Base-by-base conservation (phyloP, 2,113 vertebrate species). In the Sceloporus undulatus region DNA sequence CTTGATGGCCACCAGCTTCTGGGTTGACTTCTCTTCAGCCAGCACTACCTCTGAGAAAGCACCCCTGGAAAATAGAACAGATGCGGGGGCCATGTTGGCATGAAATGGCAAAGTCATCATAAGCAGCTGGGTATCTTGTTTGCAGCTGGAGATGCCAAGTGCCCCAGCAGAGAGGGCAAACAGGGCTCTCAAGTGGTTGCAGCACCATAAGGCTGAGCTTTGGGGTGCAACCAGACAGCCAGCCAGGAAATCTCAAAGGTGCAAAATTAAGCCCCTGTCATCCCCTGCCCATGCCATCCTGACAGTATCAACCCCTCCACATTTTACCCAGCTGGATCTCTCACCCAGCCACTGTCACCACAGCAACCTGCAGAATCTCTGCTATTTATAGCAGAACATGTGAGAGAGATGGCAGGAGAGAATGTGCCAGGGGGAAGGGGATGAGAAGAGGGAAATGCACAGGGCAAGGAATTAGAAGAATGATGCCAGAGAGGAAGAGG, bases 41-140 rank as follows among this genome's bases (percentile, higher is more conserved):
- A 99, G 97, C 93, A 99, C 97, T 87, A 99, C 99, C 95, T 99
- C 99, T 0, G 99, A 99, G 96, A 99, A 99, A 34, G 99, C 98
- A 8, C 99, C 99, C 80, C 98, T 99, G 96, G 66, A 7, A 56
- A 2, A 5, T 42, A 23, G 0, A 9, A 80, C 3, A 90, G 70
- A 65, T 25, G 62, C 62, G 74, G 38, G 78, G 74, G n/a, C 13
- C 40, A 25, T 14, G 59, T 62, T 18, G 59, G 59, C 13, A 62
- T 62, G 59, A 18, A 62, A 14, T 18, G 18, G 18, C 13, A 62
- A 18, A 62, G 34, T 16, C 54, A 14, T 48, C 16, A 16, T 23
- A 79, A 79, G 77, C 48, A 56, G 54, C 29, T 3, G 2, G 42
- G 59, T 18, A 62, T 62, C 59, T 3, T 48, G 48, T 48, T 48